Base-by-base conservation (phyloP, 1,140 invertebrate species). In the Platyura marginata region DNA sequence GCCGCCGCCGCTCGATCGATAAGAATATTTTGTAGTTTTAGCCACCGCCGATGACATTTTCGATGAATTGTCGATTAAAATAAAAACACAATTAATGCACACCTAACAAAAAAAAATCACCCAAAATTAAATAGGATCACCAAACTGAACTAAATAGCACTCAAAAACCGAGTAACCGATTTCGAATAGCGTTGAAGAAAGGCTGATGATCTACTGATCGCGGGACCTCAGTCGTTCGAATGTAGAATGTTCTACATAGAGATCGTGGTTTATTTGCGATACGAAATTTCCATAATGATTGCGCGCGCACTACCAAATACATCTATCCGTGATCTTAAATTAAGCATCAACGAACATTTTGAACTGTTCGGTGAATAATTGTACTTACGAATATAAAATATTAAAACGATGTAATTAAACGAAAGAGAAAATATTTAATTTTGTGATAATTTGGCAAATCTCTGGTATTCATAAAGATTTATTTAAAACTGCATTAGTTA, bases 11-110 rank as follows among this genome's bases (percentile, higher is more conserved):
- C 55, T 59, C 49, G 58, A 56, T 61, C 81, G 77, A 71, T 91
- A 92, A 53, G 78, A 75, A 70, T 90, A 91, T 68, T 88, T 90
- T 59, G 83, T 85, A 52, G 77, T 74, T 69, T 83, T 86, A 55
- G 81, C 75, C 61, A 82, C 70, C 64, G 78, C 72, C 63, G 80
- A 79, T 68, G 77, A 74, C 47, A 46, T 48, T 37, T 36, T 39
- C 18, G 39, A 37, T 40, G 38, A 37, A 21, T 39, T 42, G 39
- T 43, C 35, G 46, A 19, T 43, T 25, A 3, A 19, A 21, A 10
- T 18, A 9, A 37, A 34, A 15, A 37, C 20, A 23, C 38, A 41
- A 33, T 43, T 10, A 10, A 16, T 42, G 42, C 34, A 46, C 35
- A 46, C 40, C 44, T 45, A 35, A 39, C 8, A 40, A 8, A 22